phyloP scores from a whole-genome alignment of 2,797 vertebrate species.

The Lithobates sylvaticus region DNA sequence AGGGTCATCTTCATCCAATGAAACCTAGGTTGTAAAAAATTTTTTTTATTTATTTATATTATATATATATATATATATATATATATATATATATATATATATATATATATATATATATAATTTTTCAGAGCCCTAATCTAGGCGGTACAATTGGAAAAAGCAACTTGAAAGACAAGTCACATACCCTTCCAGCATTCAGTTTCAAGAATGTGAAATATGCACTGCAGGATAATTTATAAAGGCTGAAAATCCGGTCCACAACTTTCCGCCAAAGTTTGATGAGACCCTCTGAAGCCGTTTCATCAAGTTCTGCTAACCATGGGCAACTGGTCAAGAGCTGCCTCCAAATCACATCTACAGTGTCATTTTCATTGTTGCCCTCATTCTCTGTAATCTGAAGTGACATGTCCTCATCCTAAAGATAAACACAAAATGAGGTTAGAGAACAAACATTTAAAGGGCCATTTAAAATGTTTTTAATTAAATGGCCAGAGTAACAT shows the following conservation, averaged over 20 bases:
- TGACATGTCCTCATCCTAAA: slow-evolving; percentile 96
- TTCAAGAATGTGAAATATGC: slow-evolving; percentile 98
- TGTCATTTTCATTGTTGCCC: slow-evolving; percentile 92
- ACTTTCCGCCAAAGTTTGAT: slow-evolving; percentile 94
- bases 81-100: too few species aligned
- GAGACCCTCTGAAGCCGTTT: slow-evolving; percentile 89
- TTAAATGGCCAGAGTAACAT: too few species aligned
- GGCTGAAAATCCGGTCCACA: slow-evolving; percentile 94
- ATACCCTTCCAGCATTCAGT: slow-evolving; percentile 94
- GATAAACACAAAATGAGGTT: neutral
- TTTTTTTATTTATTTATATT: too few species aligned
- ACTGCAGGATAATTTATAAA: slow-evolving; percentile 94
- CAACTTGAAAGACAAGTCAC: slow-evolving; percentile 24
- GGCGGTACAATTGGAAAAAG: too few species aligned
- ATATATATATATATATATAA: too few species aligned
- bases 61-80: too few species aligned
- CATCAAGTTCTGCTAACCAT: slow-evolving; percentile 91
- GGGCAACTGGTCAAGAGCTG: slow-evolving; percentile 91
- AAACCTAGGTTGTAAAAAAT: slow-evolving; percentile 73
- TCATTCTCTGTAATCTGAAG: slow-evolving; percentile 91
- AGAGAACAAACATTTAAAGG: neutral
- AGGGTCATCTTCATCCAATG: slow-evolving; percentile 91
- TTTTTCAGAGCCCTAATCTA: neutral
- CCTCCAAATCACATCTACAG: slow-evolving; percentile 96
- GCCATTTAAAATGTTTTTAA: too few species aligned